Conservation (phyloP, 1,140 invertebrate species). For the Protaetia brevitarsis region DNA sequence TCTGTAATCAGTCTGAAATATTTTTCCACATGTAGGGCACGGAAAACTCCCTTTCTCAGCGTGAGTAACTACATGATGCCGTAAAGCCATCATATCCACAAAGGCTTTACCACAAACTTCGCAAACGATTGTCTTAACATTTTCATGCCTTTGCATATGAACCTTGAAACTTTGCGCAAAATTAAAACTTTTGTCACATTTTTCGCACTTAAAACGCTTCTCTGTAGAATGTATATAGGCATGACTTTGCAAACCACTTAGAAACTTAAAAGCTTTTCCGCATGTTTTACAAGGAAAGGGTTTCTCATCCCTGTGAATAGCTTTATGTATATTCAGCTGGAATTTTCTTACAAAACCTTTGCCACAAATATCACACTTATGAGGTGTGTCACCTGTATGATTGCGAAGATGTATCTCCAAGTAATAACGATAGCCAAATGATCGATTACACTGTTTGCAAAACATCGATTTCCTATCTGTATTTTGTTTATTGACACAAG, state of each 20-base stretch:
- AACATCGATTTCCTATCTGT: too few species aligned
- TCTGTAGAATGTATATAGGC: neutral
- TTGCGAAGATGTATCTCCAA: neutral
- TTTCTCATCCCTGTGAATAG: neutral
- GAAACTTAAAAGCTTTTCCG: too few species aligned
- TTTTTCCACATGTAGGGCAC: neutral
- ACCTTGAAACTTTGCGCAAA: neutral
- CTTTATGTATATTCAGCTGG: neutral
- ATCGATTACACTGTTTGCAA: neutral
- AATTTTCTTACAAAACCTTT: neutral
- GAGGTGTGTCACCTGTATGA: neutral
- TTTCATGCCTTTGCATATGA: neutral
- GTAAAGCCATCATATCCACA: neutral
- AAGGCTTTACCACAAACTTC: neutral
- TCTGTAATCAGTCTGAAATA: neutral
- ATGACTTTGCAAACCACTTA: too few species aligned
- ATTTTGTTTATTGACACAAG: too few species aligned
- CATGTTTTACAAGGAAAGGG: neutral
- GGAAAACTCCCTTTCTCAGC: neutral
- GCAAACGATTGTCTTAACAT: slow-evolving; percentile 31
- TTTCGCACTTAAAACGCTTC: neutral
- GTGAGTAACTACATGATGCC: slow-evolving; percentile 39
- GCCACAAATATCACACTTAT: neutral
- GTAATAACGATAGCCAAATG: neutral
- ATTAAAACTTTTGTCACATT: neutral